These are phyloP conservation scores for Rhizoglyphus robini DNA, from an alignment of 1,140 invertebrate species.

Conservation along the genomic window DNA sequence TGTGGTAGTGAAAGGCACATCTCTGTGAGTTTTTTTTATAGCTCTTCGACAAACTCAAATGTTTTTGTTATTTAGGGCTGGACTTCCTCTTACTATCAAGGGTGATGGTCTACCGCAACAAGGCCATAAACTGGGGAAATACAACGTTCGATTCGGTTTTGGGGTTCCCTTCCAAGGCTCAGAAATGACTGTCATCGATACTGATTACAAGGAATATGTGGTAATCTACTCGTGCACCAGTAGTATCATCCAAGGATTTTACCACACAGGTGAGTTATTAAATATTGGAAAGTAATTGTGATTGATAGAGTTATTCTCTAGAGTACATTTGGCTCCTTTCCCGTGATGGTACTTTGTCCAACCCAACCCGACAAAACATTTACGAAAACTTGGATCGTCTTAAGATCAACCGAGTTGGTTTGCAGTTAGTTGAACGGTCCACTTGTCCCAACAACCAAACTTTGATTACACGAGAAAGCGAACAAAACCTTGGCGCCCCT, in stretches of 20 bases:
- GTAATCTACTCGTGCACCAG: constrained; percentile 25
- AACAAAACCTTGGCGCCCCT: constrained; percentile 3
- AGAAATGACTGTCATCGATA: constrained; percentile 22
- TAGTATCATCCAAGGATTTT: constrained; percentile 22
- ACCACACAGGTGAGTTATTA: constrained; percentile 20
- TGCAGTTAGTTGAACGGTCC: constrained; percentile 20
- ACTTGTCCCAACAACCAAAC: constrained; percentile 19
- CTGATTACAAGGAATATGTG: constrained; percentile 24
- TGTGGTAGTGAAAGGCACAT: constrained; percentile 20
- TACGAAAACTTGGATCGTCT: constrained; percentile 23
- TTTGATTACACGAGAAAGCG: constrained; percentile 16
- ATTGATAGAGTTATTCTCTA: not conserved
- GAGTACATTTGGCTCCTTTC: constrained; percentile 24
- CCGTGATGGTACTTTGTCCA: constrained; percentile 18
- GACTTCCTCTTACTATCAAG: constrained; percentile 21
- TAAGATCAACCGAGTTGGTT: constrained; percentile 23
- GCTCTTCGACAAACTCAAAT: not conserved
- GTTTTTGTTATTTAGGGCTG: constrained; percentile 15
- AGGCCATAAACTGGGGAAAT: constrained; percentile 12
- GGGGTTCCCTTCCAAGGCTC: constrained; percentile 24
- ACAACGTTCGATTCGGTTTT: constrained; percentile 23
- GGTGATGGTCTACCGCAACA: constrained; percentile 25
- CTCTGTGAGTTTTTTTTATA: constrained; percentile 20
- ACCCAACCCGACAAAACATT: constrained; percentile 25
- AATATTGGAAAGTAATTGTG: not conserved